Conservation (phyloP, 2,888 invertebrate species). For the Drosophila macrospina region DNA sequence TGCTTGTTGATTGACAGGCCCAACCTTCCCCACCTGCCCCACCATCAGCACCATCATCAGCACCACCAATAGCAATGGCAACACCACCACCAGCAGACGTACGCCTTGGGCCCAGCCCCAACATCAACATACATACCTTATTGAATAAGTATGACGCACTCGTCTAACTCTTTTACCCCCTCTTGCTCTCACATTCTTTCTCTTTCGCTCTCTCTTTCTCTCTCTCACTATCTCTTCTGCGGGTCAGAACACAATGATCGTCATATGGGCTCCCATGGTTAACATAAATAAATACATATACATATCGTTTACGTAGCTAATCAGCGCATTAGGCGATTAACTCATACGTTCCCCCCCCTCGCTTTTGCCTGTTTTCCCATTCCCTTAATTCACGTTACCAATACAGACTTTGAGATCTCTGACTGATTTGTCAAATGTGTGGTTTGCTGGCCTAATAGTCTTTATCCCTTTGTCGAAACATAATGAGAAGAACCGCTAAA, state of each 20-base stretch:
- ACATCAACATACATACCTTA: conserved; percentile 13
- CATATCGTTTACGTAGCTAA: conserved; percentile 43
- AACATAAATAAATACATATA: conserved; percentile 19
- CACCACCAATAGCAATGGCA: background rate
- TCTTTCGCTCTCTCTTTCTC: background rate
- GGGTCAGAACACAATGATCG: conserved; percentile 31
- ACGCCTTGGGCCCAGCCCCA: conserved; percentile 13
- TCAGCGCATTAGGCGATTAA: conserved; percentile 56
- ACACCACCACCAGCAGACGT: conserved; percentile 3
- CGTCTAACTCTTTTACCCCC: background rate
- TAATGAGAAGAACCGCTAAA: too few species aligned
- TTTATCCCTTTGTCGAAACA: too few species aligned
- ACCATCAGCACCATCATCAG: background rate
- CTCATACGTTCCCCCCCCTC: conserved; percentile 24
- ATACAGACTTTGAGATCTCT: conserved; percentile 2
- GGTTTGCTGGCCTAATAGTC: conserved; percentile 2
- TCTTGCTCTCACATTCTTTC: background rate
- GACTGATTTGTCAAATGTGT: conserved; percentile 39
- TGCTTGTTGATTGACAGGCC: conserved; percentile 65
- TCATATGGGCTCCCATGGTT: conserved; percentile 30
- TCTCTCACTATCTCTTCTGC: conserved; percentile 15
- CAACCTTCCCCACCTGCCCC: conserved; percentile 1
- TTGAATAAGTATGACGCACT: conserved; percentile 40
- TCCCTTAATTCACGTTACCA: background rate
- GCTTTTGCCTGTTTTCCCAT: background rate